Evolutionary conservation across 2,888 invertebrate genomes (phyloP), one percentile per base, ranked within the genome.

Genomic region (Spodoptera exigua): DNA sequence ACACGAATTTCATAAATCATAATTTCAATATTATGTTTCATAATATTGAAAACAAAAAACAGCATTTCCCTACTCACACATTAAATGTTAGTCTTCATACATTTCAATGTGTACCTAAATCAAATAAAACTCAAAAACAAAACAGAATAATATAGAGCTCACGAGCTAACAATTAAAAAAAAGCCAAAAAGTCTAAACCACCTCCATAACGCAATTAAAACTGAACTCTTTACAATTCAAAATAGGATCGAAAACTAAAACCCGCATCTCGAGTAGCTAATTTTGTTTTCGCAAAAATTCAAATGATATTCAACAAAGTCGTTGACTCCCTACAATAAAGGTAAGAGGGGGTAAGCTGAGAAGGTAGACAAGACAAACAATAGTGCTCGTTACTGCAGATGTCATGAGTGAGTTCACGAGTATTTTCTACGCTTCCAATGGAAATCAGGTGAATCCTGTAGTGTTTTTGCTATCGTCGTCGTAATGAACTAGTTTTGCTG

Each of bases 361-460:
- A 2, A n/a, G 57, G 64, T 49, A 54, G 52, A 70, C 53, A 51
- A 70, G 44, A 56, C 72, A 69, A 69, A 70, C 72, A 70, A 72
- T 72, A 41, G 40, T 37, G 11, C 68, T 68, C 71, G 68, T 68
- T 72, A 72, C 54, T 36, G 37, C 60, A 47, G 34, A 41, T n/a
- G 54, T 55, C 66, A 65, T 69, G 67, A 56, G 72, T 49, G 52
- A 65, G 48, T 71, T 61, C 53, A 14, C 27, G 45, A 66, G 67
- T 69, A 66, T 66, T 71, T 71, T 44, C 71, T 49, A n/a, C 68
- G 66, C 71, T 66, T 49, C 45, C 37, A 46, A 66, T 71, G 72
- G 51, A 66, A 71, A 68, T 68, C 18, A 66, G 65, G 40, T 49
- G n/a, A 9, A 16, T 21, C 12, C 3, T 17, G 34, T 49, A 44